phyloP scores from a whole-genome alignment of 1,140 invertebrate genomes.

The Vanessa atalanta region DNA sequence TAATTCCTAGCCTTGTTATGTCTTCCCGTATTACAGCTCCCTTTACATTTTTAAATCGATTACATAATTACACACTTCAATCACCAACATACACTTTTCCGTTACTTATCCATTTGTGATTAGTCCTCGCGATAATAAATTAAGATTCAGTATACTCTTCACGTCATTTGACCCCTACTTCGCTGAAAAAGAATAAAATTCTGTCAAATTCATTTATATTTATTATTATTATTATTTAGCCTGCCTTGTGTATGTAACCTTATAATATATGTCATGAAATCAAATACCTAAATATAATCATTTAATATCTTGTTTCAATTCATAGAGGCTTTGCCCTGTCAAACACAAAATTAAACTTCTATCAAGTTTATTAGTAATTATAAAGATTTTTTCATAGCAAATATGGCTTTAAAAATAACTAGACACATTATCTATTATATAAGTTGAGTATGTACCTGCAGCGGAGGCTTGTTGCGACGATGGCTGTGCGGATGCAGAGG shows the following conservation, averaged over 20 bases:
- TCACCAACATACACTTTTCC: slow-evolving; percentile 73
- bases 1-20: slow-evolving; percentile 53
- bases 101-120: slow-evolving; percentile 71
- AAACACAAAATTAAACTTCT: too few species aligned
- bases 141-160: slow-evolving; percentile 69
- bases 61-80: slow-evolving; percentile 68
- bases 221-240: too few species aligned
- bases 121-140: slow-evolving; percentile 78
- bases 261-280: too few species aligned
- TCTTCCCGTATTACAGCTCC: slow-evolving; percentile 62
- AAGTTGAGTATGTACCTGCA: slow-evolving; percentile 34
- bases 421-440: too few species aligned
- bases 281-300: not conserved
- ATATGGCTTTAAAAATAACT: too few species aligned
- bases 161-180: slow-evolving; percentile 57
- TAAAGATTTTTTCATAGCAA: too few species aligned
- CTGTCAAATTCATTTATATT: not conserved
- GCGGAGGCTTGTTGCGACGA: slow-evolving; percentile 39
- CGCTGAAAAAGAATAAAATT: slow-evolving; percentile 54
- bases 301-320: not conserved
- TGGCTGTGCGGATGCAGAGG: slow-evolving; percentile 40
- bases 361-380: too few species aligned
- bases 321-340: too few species aligned
- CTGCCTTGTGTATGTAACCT: too few species aligned
- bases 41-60: slow-evolving; percentile 49